phyloP scores from a whole-genome alignment of 2,888 invertebrate genomes.

The Drosophila lacicola region DNA sequence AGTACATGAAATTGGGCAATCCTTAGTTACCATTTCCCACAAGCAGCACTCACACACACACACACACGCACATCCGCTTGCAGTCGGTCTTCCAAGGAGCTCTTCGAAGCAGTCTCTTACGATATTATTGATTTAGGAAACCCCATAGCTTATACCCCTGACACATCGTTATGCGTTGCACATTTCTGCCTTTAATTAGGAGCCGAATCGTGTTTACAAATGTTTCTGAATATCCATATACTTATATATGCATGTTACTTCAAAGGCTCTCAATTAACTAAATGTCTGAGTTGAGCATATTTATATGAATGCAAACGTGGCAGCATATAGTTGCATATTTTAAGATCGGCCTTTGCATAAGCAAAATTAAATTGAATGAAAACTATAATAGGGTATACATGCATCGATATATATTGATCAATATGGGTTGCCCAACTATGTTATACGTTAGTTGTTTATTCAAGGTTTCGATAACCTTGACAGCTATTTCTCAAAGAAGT shows the following conservation, averaged over 20 bases:
- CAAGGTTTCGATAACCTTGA: too few relatives aligned
- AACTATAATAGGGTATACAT: neutral
- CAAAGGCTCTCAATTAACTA: conserved; percentile 19
- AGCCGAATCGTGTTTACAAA: conserved; percentile 52
- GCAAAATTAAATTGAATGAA: neutral
- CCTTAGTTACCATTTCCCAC: conserved; percentile 8
- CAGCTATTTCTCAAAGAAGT: too few relatives aligned
- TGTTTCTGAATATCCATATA: conserved; percentile 10
- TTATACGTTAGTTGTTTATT: too few relatives aligned
- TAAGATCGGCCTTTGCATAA: too few relatives aligned
- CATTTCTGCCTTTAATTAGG: conserved; percentile 62
- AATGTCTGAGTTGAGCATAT: conserved; percentile 3
- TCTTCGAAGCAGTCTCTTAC: conserved; percentile 17
- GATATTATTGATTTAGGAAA: conserved; percentile 55
- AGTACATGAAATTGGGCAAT: conserved; percentile 43
- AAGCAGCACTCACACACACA: neutral
- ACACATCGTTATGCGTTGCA: conserved; percentile 41
- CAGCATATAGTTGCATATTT: too few relatives aligned
- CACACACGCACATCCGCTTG: too few relatives aligned
- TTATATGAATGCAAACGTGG: neutral
- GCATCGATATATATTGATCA: neutral
- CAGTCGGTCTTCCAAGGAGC: neutral
- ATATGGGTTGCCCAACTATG: neutral
- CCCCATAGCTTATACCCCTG: conserved; percentile 1
- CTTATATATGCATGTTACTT: neutral